These are phyloP conservation scores for Asteroscopus sphinx DNA, from an alignment of 2,888 invertebrate genomes.

Conservation along the genomic window DNA sequence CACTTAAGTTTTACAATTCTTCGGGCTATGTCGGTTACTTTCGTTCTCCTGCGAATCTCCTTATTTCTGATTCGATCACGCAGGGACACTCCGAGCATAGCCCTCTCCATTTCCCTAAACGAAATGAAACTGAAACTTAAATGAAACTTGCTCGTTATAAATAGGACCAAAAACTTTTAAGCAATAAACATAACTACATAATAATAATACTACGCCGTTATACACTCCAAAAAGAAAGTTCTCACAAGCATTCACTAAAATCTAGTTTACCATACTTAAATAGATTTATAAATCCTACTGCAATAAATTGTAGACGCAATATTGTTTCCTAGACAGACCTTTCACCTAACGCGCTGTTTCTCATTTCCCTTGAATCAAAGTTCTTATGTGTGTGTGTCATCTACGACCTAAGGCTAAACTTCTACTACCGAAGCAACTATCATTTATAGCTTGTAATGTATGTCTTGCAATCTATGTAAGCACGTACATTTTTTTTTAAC, in stretches of 20 bases:
- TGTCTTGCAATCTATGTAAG: too few relatives aligned
- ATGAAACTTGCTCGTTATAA: too few relatives aligned
- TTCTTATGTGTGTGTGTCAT: conserved; percentile 52
- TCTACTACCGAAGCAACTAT: conserved; percentile 26
- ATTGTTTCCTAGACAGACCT: conserved; percentile 58
- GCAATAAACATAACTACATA: conserved; percentile 15
- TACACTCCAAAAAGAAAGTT: conserved; percentile 23
- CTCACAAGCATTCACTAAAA: conserved; percentile 36
- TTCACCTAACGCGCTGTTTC: conserved; percentile 56
- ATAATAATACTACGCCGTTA: conserved; percentile 5
- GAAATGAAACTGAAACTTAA: too few relatives aligned
- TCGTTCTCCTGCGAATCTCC: too few relatives aligned
- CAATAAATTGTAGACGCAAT: conserved; percentile 58
- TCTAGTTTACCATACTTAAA: conserved; percentile 41
- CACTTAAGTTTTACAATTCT: too few relatives aligned
- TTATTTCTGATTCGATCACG: too few relatives aligned
- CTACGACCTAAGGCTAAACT: conserved; percentile 35
- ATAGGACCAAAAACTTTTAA: too few relatives aligned
- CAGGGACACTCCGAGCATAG: too few relatives aligned
- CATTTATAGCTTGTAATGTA: background rate
- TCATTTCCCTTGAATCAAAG: conserved; percentile 52
- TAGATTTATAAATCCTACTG: conserved; percentile 51
- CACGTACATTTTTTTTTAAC: too few relatives aligned
- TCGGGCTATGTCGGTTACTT: too few relatives aligned
- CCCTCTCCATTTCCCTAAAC: too few relatives aligned